These are phyloP conservation scores for Carcharodon carcharias DNA, from an alignment of 2,797 vertebrate genomes.

Conservation along the genomic window DNA sequence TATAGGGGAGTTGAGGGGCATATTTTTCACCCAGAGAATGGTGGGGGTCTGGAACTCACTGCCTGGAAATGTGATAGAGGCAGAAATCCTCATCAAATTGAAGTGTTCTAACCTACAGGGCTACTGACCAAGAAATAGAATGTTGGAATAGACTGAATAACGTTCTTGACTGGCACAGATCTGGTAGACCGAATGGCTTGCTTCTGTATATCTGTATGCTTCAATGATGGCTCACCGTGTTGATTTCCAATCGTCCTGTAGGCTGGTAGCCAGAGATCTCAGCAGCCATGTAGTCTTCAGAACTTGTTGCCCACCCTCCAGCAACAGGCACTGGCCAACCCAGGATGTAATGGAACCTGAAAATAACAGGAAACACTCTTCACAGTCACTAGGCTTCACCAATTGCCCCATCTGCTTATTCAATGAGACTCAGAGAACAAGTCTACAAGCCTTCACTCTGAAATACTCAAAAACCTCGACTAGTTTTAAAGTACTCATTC, in stretches of 20 bases:
- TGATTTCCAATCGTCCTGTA: not conserved
- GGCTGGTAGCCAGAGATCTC: not conserved
- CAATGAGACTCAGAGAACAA: not conserved
- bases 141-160: not conserved
- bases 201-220: not conserved
- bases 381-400: not conserved
- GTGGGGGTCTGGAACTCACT: not conserved
- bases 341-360: conserved; percentile 23
- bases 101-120: not conserved
- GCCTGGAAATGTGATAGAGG: not conserved
- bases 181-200: not conserved
- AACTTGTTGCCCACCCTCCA: not conserved
- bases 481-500: not conserved
- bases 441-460: too few species aligned
- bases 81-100: not conserved
- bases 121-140: not conserved
- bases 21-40: too few species aligned
- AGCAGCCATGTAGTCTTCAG: conserved; percentile 25
- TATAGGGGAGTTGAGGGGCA: not conserved
- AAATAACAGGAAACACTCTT: not conserved
- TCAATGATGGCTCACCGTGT: not conserved
- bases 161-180: not conserved
- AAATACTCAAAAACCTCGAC: not conserved
- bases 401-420: not conserved
- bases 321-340: conserved; percentile 17